Conservation (phyloP, 1,140 invertebrate species). For the Onthophagus taurus region DNA sequence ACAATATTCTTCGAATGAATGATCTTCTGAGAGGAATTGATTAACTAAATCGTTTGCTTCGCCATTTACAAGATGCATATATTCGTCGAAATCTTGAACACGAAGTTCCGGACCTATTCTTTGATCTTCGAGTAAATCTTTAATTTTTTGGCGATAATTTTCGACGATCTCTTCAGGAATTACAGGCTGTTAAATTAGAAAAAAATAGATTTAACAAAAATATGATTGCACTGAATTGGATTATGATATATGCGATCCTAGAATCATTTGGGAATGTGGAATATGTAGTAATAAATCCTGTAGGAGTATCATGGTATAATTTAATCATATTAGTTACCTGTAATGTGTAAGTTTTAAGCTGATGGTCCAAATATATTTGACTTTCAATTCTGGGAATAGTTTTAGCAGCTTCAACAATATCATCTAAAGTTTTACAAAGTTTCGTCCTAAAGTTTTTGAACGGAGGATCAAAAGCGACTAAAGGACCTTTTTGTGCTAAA, state of each 20-base stretch:
- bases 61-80: conserved; percentile 68
- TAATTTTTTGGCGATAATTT: conserved; percentile 46
- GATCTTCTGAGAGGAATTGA: conserved; percentile 55
- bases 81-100: conserved; percentile 71
- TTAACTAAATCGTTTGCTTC: conserved; percentile 49
- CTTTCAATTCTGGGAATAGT: conserved; percentile 67
- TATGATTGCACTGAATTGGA: too few relatives aligned
- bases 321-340: neutral
- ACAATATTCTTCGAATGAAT: conserved; percentile 58
- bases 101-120: conserved; percentile 58
- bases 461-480: conserved; percentile 68
- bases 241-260: too few relatives aligned
- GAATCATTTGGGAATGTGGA: too few relatives aligned
- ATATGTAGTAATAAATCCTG: too few relatives aligned
- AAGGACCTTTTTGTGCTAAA: conserved; percentile 54
- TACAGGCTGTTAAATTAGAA: too few relatives aligned
- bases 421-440: conserved; percentile 60
- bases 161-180: conserved; percentile 56
- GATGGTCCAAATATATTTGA: conserved; percentile 53
- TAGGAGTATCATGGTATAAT: too few relatives aligned
- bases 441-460: conserved; percentile 64
- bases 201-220: neutral
- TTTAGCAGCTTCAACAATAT: conserved; percentile 58
- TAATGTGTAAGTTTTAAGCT: conserved; percentile 40
- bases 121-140: conserved; percentile 55